Percentiles rank a stretch among this genome's conserved stretches.
phyloP scores from a whole-genome alignment of 2,888 invertebrate genomes.

The Pteria penguin region DNA sequence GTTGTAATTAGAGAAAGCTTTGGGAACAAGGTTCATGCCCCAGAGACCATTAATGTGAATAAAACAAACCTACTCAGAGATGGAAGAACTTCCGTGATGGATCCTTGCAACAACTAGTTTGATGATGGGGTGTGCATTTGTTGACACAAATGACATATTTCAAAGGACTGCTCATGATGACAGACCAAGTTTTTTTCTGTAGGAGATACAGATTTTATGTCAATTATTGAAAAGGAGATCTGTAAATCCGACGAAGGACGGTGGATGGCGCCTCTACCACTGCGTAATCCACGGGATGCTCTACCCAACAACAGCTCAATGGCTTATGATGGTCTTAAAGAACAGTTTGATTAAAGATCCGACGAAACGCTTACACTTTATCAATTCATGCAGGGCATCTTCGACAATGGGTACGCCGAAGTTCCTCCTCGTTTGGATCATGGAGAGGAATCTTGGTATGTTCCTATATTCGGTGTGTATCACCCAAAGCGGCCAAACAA shows the following conservation, averaged over 20 bases:
- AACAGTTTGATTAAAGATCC: conserved; percentile 3
- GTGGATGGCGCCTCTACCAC: conserved; percentile 33
- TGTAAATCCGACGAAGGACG: conserved; percentile 15
- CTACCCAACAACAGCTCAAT: conserved; percentile 27
- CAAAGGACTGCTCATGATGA: conserved; percentile 22
- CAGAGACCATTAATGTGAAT: conserved; percentile 10
- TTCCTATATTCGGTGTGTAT: conserved; percentile 8
- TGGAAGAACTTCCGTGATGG: not conserved
- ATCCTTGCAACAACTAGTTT: conserved; percentile 12
- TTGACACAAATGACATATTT: conserved; percentile 8
- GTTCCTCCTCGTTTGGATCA: not conserved
- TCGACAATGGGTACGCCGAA: not conserved
- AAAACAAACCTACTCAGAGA: conserved; percentile 6
- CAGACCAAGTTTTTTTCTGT: conserved; percentile 15
- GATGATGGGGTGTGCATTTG: not conserved
- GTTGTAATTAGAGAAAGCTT: conserved; percentile 25
- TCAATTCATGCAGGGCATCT: conserved; percentile 10
- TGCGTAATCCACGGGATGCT: conserved; percentile 3
- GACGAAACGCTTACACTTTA: conserved; percentile 1
- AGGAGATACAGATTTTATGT: conserved; percentile 28
- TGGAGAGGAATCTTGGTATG: conserved; percentile 18
- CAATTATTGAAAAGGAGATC: conserved; percentile 19
- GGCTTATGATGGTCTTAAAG: not conserved
- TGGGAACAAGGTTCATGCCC: conserved; percentile 22
- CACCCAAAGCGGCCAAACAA: conserved; percentile 11